These are phyloP conservation scores for Rhegmatorhina hoffmannsi DNA, from an alignment of 2,113 vertebrate genomes.

Conservation along the genomic window DNA sequence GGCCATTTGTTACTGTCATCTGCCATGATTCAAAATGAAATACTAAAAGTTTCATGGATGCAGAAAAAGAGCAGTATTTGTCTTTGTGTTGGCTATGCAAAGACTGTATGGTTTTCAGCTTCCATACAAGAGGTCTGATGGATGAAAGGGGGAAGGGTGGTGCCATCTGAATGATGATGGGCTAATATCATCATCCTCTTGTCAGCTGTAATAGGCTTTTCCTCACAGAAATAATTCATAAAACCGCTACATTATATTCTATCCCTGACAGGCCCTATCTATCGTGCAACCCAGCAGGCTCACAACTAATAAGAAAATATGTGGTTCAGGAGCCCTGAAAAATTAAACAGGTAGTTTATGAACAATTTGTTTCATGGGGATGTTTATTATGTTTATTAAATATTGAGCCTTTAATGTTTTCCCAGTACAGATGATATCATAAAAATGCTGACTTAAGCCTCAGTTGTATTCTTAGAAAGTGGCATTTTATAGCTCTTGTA, in stretches of 20 bases:
- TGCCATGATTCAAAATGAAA: slow-evolving; percentile 99
- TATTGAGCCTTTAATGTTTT: slow-evolving; percentile 86
- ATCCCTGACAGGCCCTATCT: slow-evolving; percentile 97
- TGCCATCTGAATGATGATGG: slow-evolving; percentile 99
- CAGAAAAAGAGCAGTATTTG: slow-evolving; percentile 97
- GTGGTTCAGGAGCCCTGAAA: slow-evolving; percentile 98
- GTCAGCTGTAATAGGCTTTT: slow-evolving; percentile 99
- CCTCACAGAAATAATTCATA: slow-evolving; percentile 99
- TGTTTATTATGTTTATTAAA: slow-evolving; percentile 98
- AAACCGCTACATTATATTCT: slow-evolving; percentile 96
- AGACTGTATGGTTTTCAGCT: slow-evolving; percentile 80
- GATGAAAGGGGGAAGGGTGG: slow-evolving; percentile 96
- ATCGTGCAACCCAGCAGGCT: slow-evolving; percentile 97
- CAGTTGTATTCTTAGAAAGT: slow-evolving; percentile 82
- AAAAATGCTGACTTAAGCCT: slow-evolving; percentile 86
- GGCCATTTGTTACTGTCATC: slow-evolving; percentile 98
- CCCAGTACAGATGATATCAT: slow-evolving; percentile 79
- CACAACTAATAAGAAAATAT: slow-evolving; percentile 99
- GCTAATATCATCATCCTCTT: slow-evolving; percentile 99
- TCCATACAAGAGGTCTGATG: slow-evolving; percentile 88
- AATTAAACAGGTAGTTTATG: slow-evolving; percentile 99
- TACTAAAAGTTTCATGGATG: slow-evolving; percentile 99
- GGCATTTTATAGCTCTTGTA: slow-evolving; percentile 78
- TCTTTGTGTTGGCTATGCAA: slow-evolving; percentile 93
- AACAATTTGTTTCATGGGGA: slow-evolving; percentile 97